phyloP scores from a whole-genome alignment of 2,797 vertebrate genomes.

The Vultur gryphus region DNA sequence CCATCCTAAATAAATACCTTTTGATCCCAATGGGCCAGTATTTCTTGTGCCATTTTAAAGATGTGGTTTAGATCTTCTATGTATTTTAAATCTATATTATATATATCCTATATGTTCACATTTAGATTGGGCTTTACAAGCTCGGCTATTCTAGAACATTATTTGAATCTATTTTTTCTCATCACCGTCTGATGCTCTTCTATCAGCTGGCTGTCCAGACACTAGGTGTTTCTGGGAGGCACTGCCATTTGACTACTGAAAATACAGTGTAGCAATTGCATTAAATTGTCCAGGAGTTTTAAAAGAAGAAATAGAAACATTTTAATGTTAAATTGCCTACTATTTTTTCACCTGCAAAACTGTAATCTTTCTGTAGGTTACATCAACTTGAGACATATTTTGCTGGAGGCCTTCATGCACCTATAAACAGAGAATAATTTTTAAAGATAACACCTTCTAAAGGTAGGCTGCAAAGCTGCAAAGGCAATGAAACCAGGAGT shows the following conservation, averaged over 20 bases:
- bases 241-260: neutral
- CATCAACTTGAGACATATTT: neutral
- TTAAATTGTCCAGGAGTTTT: neutral
- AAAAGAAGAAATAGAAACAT: neutral
- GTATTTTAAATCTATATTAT: neutral
- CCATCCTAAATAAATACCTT: neutral
- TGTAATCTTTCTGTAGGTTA: neutral
- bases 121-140: neutral
- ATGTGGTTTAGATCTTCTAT: neutral
- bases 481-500: neutral
- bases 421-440: neutral
- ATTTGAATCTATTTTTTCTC: neutral
- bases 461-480: neutral
- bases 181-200: neutral
- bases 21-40: neutral
- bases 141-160: neutral
- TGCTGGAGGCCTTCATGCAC: neutral
- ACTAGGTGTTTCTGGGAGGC: neutral
- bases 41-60: neutral
- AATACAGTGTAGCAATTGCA: neutral
- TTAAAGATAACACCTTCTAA: neutral
- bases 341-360: neutral
- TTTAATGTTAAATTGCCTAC: neutral
- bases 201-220: neutral
- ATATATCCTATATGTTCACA: neutral